These are phyloP conservation scores for Drosophila subobscura DNA, from an alignment of 1,140 invertebrate genomes.

Conservation along the genomic window DNA sequence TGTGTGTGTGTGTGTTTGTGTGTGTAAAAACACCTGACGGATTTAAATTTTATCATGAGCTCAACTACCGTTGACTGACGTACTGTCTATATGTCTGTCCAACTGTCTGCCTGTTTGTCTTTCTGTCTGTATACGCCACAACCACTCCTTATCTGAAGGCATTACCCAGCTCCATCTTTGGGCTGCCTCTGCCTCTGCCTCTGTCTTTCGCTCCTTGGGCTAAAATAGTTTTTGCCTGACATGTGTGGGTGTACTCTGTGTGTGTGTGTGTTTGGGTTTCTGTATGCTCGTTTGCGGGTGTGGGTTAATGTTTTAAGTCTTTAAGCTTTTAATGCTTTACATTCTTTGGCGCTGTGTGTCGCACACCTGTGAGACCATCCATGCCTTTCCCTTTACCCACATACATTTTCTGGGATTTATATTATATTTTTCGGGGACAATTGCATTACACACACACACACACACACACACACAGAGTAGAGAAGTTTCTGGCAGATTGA, in stretches of 20 bases:
- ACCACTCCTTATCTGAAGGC: not conserved
- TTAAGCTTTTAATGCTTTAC: conserved; percentile 72
- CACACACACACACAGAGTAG: not conserved
- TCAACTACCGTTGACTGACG: conserved; percentile 55
- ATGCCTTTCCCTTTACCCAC: conserved; percentile 4
- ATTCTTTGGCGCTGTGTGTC: conserved; percentile 53
- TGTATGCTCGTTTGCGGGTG: not conserved
- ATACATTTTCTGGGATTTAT: conserved; percentile 37
- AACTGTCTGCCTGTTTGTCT: conserved; percentile 14
- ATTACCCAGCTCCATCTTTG: conserved; percentile 26
- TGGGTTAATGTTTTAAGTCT: conserved; percentile 69
- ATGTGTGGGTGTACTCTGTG: conserved; percentile 11
- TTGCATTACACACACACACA: conserved; percentile 29
- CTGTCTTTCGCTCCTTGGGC: conserved; percentile 33
- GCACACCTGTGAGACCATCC: conserved; percentile 35
- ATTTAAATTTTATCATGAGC: conserved; percentile 72
- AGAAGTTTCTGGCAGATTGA: conserved; percentile 20
- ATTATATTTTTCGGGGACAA: conserved; percentile 33
- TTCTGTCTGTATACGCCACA: conserved; percentile 17
- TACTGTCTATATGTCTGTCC: conserved; percentile 44
- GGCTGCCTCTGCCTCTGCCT: conserved; percentile 9
- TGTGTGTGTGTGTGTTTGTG: conserved; percentile 14
- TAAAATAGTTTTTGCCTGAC: conserved; percentile 60
- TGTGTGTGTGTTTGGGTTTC: conserved; percentile 8
- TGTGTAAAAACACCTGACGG: conserved; percentile 65